Evolutionary conservation across 2,797 vertebrate genomes (phyloP).

Genomic region (Hydrophis major): DNA sequence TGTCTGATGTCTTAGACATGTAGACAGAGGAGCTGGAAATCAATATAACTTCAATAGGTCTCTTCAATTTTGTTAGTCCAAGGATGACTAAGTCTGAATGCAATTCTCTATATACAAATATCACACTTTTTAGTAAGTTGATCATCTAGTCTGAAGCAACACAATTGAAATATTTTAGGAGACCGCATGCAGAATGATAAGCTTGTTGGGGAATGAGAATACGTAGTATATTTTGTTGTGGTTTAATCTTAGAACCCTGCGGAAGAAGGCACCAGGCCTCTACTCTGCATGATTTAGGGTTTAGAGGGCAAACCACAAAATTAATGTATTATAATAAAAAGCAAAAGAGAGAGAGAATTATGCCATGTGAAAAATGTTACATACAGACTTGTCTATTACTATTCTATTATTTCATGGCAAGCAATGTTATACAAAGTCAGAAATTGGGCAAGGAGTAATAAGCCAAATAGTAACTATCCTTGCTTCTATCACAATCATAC

Average conservation of each 20-base stretch:
- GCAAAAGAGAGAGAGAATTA: slow-evolving; percentile 39
- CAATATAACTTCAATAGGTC: not conserved
- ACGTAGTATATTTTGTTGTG: slow-evolving; percentile 37
- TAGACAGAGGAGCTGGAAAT: not conserved
- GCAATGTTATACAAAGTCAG: not conserved
- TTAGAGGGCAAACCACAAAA: slow-evolving; percentile 55
- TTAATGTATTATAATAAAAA: slow-evolving; percentile 59
- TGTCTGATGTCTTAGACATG: not conserved
- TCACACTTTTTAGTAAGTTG: slow-evolving; percentile 17
- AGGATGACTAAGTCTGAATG: not conserved
- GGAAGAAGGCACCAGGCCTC: slow-evolving; percentile 21
- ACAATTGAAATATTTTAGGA: slow-evolving; percentile 10
- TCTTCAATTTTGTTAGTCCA: not conserved
- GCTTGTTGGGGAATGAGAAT: slow-evolving; percentile 2
- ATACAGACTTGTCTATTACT: not conserved
- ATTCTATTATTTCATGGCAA: not conserved
- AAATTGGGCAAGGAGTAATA: not conserved
- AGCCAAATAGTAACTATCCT: not conserved
- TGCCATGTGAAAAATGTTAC: slow-evolving; percentile 25
- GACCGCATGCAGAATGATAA: slow-evolving; percentile 36
- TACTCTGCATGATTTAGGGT: slow-evolving; percentile 53
- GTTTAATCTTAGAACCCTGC: slow-evolving; percentile 26
- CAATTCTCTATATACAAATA: not conserved
- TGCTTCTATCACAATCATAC: not conserved
- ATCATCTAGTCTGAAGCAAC: slow-evolving; percentile 39